Base-by-base conservation (phyloP, 2,113 vertebrate species). In the Columba janthina region DNA sequence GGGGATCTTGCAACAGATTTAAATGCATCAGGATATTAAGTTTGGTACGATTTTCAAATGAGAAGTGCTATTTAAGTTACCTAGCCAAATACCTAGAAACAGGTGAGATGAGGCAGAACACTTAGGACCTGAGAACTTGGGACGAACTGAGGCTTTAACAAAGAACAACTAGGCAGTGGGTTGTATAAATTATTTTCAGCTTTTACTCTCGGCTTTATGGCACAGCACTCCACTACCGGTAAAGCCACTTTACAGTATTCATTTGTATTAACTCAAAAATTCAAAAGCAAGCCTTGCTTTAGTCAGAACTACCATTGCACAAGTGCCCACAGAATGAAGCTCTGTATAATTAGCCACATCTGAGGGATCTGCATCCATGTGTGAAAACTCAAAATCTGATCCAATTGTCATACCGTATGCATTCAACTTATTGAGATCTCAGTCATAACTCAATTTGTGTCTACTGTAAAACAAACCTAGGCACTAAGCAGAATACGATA, bases 1-100 rank as follows among this genome's bases (percentile, higher is more conserved):
- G 10, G 13, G 18, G 15, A 64, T 34, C 0, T 2, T 0, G 0
- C 42, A 5, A 38, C 31, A 53, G 15, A 71, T n/a, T 64, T 80
- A 65, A 89, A 65, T 53, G 13, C 25, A 56, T 44, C 18, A 14
- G 60, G 11, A 20, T 16, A 17, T 3, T 77, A 42, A 69, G 9
- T 10, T 3, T 44, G 15, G 26, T 40, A 56, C 2, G 11, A 57
- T 17, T 64, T 71, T 61, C 64, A 51, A 32, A 34, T 2, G 10
- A 14, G 16, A 93, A 88, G 78, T 14, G 5, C 21, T 84, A 15
- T 21, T 51, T 36, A 66, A 74, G 29, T 85, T 57, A 86, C 12
- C 10, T 20, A 57, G 22, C 14, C 5, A 50, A 72, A 56, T 24
- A 73, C 5, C 28, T 60, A 56, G 11, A 67, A 66, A 61, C 3